These are phyloP conservation scores for Drosophila algonquin DNA, from an alignment of 2,888 invertebrate genomes.

Conservation along the genomic window DNA sequence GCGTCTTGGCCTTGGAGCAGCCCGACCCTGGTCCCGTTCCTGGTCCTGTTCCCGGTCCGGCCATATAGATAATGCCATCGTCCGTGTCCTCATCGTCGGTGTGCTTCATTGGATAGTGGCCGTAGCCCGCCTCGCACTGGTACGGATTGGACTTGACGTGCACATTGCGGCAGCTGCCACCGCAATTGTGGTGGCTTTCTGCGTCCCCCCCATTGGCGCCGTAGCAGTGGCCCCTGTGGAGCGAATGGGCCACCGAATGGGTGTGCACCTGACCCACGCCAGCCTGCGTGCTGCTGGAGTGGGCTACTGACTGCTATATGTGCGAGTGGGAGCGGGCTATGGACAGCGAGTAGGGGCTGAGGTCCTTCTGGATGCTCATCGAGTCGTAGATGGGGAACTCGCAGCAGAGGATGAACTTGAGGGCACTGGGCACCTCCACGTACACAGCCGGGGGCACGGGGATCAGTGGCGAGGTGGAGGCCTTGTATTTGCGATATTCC, in stretches of 20 bases:
- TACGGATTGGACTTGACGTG: constrained; percentile 82
- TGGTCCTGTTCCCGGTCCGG: constrained; percentile 57
- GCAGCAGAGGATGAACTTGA: constrained; percentile 93
- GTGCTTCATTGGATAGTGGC: constrained; percentile 66
- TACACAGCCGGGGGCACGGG: constrained; percentile 94
- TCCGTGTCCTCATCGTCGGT: constrained; percentile 79
- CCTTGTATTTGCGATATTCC: constrained; percentile 94
- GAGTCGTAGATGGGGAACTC: constrained; percentile 94
- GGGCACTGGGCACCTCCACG: constrained; percentile 92
- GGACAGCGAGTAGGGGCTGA: constrained; percentile 83
- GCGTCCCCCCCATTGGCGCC: constrained; percentile 81
- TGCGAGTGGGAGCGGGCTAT: constrained; percentile 84
- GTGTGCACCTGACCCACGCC: constrained; percentile 65
- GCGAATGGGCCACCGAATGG: constrained; percentile 61
- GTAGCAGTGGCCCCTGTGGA: constrained; percentile 80
- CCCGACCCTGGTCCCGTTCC: constrained; percentile 36
- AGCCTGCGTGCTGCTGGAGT: constrained; percentile 80
- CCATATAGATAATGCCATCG: constrained; percentile 81
- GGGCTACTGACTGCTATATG: constrained; percentile 84
- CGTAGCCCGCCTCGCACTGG: constrained; percentile 82
- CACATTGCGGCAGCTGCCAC: constrained; percentile 80
- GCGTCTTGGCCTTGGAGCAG: constrained; percentile 41
- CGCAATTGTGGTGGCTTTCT: constrained; percentile 80
- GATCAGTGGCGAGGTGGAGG: constrained; percentile 94
- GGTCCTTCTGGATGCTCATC: constrained; percentile 85